These are phyloP conservation scores for Cremastinae sp. DNA, from an alignment of 2,888 invertebrate species.

Conservation along the genomic window DNA sequence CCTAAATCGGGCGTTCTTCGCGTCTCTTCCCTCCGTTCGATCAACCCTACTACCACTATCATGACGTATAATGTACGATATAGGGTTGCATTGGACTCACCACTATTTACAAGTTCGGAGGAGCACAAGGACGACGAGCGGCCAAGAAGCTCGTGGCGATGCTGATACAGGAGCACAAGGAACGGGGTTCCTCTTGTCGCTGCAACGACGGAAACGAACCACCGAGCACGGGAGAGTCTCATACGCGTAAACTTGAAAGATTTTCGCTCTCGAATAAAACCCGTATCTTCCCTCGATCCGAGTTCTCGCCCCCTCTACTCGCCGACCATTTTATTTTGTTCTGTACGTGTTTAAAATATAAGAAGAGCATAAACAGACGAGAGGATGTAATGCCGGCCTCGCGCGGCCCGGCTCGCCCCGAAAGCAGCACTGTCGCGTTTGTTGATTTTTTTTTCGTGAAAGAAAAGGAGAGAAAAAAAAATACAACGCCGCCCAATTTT, in stretches of 20 bases:
- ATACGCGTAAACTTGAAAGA: constrained; percentile 12
- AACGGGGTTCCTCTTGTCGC: constrained; percentile 10
- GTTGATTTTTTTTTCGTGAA: constrained; percentile 13
- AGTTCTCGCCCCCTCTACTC: background rate
- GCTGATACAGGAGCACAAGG: constrained; percentile 10
- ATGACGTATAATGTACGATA: constrained; percentile 11
- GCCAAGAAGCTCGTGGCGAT: constrained; percentile 15
- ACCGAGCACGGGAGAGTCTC: constrained; percentile 15
- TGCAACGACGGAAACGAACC: constrained; percentile 29
- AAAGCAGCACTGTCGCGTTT: constrained; percentile 37
- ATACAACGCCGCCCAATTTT: constrained; percentile 26
- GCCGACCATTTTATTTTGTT: background rate
- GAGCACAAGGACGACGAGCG: constrained; percentile 30
- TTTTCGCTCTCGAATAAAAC: background rate
- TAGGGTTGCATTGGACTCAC: constrained; percentile 64
- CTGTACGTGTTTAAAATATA: background rate
- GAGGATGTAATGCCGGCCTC: constrained; percentile 20
- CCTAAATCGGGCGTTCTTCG: constrained; percentile 30
- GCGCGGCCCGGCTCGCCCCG: constrained; percentile 38
- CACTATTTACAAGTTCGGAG: constrained; percentile 64
- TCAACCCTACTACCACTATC: constrained; percentile 38
- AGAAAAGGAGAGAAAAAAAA: constrained; percentile 7
- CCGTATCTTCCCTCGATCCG: background rate
- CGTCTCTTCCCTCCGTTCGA: constrained; percentile 44
- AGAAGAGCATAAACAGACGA: background rate